Conservation (phyloP, 2,888 invertebrate species). For the Ecdyonurus torrentis region DNA sequence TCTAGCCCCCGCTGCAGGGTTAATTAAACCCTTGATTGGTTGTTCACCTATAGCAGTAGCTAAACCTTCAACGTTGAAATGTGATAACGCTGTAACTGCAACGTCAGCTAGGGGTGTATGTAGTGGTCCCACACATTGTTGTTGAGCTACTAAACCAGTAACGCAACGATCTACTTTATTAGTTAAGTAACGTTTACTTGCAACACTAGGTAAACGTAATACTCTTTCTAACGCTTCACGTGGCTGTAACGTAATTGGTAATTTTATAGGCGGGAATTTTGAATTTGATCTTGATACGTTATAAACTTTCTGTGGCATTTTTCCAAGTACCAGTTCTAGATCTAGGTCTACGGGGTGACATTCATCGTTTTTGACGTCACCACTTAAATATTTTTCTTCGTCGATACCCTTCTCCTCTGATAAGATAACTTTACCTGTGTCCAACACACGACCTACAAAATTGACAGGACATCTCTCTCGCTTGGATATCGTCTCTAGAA, state of each 20-base stretch:
- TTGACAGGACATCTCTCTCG: conserved; percentile 87
- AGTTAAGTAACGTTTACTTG: conserved; percentile 87
- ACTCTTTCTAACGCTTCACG: conserved; percentile 58
- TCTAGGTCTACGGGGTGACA: conserved; percentile 73
- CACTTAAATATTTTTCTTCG: conserved; percentile 25
- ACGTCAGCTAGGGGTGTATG: conserved; percentile 94
- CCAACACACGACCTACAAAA: conserved; percentile 84
- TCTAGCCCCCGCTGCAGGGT: conserved; percentile 73
- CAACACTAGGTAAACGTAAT: conserved; percentile 74
- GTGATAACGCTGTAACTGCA: conserved; percentile 74
- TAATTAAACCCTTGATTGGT: conserved; percentile 79
- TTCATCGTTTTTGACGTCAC: conserved; percentile 26
- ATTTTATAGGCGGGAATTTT: neutral
- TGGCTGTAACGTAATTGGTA: conserved; percentile 33
- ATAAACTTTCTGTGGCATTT: conserved; percentile 54
- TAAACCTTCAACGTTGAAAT: conserved; percentile 66
- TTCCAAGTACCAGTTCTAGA: conserved; percentile 73
- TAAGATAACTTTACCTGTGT: conserved; percentile 54
- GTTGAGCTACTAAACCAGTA: conserved; percentile 87
- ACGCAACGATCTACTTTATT: conserved; percentile 86
- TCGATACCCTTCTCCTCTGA: conserved; percentile 39
- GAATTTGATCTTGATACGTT: neutral
- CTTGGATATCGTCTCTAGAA: conserved; percentile 52
- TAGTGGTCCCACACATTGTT: conserved; percentile 94
- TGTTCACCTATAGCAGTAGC: conserved; percentile 96